phyloP scores from a whole-genome alignment of 1,140 invertebrate genomes.

The Bicyclus anynana region DNA sequence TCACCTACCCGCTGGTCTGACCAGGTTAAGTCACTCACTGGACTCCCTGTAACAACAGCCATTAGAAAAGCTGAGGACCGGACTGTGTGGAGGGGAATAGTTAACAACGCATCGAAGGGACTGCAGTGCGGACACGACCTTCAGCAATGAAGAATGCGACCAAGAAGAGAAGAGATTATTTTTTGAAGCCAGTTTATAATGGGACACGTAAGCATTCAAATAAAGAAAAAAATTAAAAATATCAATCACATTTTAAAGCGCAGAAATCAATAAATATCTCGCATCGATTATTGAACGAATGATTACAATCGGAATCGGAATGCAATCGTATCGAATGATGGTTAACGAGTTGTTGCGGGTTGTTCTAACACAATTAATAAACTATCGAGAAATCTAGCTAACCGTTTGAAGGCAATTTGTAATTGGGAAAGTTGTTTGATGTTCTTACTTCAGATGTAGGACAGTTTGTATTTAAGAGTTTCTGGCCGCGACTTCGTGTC shows the following conservation, averaged over 20 bases:
- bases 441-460: constrained; percentile 3
- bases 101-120: too few species aligned
- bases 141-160: too few species aligned
- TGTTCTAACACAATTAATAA: constrained; percentile 18
- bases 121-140: too few species aligned
- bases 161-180: too few species aligned
- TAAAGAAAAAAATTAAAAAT: background rate
- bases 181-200: too few species aligned
- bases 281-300: constrained; percentile 1
- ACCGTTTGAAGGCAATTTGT: background rate
- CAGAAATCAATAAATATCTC: background rate
- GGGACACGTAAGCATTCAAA: too few species aligned
- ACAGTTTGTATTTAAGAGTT: background rate
- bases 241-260: background rate
- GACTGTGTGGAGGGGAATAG: too few species aligned
- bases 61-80: too few species aligned
- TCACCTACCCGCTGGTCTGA: too few species aligned
- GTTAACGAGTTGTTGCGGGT: constrained; percentile 10
- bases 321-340: constrained; percentile 8
- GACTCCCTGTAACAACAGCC: too few species aligned
- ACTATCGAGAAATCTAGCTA: constrained; percentile 6
- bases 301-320: constrained; percentile 2
- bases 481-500: background rate
- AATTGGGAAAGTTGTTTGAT: constrained; percentile 20
- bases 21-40: too few species aligned